Conservation (phyloP, 1,140 invertebrate genomes). For the Drosophila ogumai region DNA sequence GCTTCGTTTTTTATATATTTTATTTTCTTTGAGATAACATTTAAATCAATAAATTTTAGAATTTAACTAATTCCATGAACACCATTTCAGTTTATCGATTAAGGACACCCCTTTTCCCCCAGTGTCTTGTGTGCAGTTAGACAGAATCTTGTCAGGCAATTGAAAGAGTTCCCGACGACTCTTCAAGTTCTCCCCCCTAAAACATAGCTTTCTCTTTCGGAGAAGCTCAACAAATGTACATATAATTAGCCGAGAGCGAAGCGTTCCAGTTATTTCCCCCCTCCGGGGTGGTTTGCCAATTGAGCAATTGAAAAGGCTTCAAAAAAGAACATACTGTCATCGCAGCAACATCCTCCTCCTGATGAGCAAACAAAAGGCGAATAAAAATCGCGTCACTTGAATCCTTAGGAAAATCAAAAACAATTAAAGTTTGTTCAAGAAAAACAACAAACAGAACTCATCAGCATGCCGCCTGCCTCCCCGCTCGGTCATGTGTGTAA, state of each 20-base stretch:
- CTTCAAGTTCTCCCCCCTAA: neutral
- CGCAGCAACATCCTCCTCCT: conserved; percentile 9
- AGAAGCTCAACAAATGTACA: conserved; percentile 75
- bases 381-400: conserved; percentile 71
- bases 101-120: neutral
- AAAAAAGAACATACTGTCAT: conserved; percentile 43
- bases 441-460: conserved; percentile 82
- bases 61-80: neutral
- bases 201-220: conserved; percentile 12
- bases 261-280: conserved; percentile 15
- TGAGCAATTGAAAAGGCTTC: conserved; percentile 69
- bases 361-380: conserved; percentile 39
- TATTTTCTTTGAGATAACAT: too few species aligned
- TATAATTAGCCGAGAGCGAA: conserved; percentile 69
- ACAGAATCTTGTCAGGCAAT: conserved; percentile 25
- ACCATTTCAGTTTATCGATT: neutral
- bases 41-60: too few species aligned
- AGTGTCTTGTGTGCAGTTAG: conserved; percentile 4
- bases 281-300: conserved; percentile 52
- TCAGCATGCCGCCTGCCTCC: conserved; percentile 40
- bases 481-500: conserved; percentile 60
- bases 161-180: conserved; percentile 23
- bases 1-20: too few species aligned
- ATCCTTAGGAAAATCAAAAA: conserved; percentile 82
- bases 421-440: conserved; percentile 82